Base-by-base conservation (phyloP, 2,888 invertebrate genomes). In the Brassicogethes aeneus region DNA sequence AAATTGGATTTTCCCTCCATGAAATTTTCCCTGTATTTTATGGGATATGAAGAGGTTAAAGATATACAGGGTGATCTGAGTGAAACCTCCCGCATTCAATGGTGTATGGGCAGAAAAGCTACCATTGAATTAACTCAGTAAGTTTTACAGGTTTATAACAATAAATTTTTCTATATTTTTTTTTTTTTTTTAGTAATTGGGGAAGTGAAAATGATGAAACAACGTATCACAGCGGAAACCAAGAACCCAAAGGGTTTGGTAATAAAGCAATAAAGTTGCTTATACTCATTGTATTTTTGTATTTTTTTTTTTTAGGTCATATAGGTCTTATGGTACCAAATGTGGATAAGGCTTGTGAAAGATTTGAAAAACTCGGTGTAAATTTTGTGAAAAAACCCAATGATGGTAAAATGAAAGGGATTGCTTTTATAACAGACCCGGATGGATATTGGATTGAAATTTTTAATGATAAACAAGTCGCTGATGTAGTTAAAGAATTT, bases 361-460 rank as follows among this genome's bases (percentile, higher is more conserved):
- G 72, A 54, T 95, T 96, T 62, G 90, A 93, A 59, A 73, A 83
- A 50, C 72, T 83, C 41, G 87, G 85, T 0, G 93, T 94, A 2
- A 82, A 86, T 46, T 96, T 94, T 66, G 75, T 92, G 1, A 96
- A 95, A 64, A 82, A 79, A 50, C 93, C 92, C 0, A 80, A 85
- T 56, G 94, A 91, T 55, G 92, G 92, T 0, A 89, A 86, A 63
- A 93, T 94, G 91, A 92, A 87, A 65, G 91, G 91, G 0, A 70
- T 95, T 35, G 95, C 94, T 2, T 95, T 95, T 64, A 90, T 95
- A 43, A 85, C 90, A 55, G 95, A 95, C 65, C 95, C 95, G 0
- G 95, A 95, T 64, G 94, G 92, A 17, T 95, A 95, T 62, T 93
- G 93, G 93, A 93, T 95, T 57, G 94, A 95, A 46, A 60, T 60